Conservation (phyloP, 2,113 vertebrate species). For the Tragelaphus scriptus region DNA sequence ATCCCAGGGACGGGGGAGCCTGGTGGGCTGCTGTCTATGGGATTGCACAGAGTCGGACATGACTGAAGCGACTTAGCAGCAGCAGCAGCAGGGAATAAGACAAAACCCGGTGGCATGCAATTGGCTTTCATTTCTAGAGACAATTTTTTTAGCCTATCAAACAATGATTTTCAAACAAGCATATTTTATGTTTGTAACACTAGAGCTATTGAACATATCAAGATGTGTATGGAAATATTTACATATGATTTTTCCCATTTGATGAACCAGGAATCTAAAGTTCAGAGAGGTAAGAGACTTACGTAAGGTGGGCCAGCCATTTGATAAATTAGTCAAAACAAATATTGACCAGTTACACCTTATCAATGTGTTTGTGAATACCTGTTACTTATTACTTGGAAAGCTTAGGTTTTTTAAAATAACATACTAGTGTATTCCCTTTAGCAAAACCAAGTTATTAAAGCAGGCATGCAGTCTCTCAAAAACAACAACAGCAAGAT, state of each 20-base stretch:
- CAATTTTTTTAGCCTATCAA: neutral
- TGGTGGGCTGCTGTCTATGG: too few species aligned
- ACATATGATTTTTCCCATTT: neutral
- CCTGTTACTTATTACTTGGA: neutral
- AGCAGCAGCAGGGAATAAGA: neutral
- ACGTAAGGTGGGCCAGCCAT: neutral
- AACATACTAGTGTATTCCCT: neutral
- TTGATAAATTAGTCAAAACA: neutral
- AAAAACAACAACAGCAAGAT: neutral
- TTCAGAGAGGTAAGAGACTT: neutral
- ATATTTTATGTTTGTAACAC: neutral
- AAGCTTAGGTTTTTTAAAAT: neutral
- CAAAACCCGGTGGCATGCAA: neutral
- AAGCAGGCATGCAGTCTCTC: neutral
- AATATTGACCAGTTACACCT: neutral
- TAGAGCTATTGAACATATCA: neutral
- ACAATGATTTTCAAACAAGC: neutral
- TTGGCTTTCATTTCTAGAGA: neutral
- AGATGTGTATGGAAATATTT: neutral
- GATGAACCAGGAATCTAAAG: neutral
- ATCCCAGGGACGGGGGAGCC: too few species aligned
- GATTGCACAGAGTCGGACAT: too few species aligned
- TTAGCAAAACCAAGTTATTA: neutral
- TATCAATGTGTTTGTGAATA: neutral
- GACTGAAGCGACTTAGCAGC: too few species aligned